Evolutionary conservation across 2,113 vertebrate species (phyloP).

Genomic region (Cochlearius cochlearius): DNA sequence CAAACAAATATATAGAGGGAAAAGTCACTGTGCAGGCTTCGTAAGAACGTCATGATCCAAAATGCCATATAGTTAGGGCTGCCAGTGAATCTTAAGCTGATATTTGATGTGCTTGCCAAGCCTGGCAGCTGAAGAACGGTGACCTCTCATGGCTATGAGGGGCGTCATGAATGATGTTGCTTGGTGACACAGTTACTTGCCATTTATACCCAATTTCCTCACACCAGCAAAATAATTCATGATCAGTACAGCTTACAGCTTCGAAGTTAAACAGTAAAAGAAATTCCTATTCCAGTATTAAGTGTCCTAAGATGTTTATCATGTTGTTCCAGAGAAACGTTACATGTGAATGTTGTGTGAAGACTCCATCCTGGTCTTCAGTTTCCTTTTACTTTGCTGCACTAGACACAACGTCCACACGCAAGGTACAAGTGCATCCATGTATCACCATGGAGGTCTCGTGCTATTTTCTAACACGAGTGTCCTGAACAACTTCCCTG

Average conservation of each 20-base stretch:
- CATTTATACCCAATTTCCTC: not conserved
- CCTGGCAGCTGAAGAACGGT: not conserved
- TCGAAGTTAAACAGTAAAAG: not conserved
- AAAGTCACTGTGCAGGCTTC: not conserved
- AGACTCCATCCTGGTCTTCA: not conserved
- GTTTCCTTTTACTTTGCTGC: not conserved
- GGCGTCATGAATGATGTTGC: not conserved
- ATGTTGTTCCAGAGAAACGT: not conserved
- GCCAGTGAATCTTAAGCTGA: not conserved
- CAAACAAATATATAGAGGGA: accelerated
- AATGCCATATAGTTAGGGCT: not conserved
- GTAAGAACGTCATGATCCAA: not conserved
- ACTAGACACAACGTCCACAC: not conserved
- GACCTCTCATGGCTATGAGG: not conserved
- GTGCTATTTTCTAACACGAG: not conserved
- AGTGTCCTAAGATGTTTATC: not conserved
- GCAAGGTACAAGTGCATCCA: not conserved
- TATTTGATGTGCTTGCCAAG: accelerated
- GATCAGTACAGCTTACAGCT: not conserved
- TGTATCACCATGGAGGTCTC: accelerated
- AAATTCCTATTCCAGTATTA: not conserved
- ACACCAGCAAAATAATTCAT: not conserved
- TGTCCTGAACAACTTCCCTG: not conserved
- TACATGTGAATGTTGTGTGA: not conserved
- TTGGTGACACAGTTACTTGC: not conserved